A percentile compares a stretch with the other conserved stretches of the same genome.
phyloP scores from a whole-genome alignment of 92 coral and sea anemone genomes.

The Desmophyllum pertusum region DNA sequence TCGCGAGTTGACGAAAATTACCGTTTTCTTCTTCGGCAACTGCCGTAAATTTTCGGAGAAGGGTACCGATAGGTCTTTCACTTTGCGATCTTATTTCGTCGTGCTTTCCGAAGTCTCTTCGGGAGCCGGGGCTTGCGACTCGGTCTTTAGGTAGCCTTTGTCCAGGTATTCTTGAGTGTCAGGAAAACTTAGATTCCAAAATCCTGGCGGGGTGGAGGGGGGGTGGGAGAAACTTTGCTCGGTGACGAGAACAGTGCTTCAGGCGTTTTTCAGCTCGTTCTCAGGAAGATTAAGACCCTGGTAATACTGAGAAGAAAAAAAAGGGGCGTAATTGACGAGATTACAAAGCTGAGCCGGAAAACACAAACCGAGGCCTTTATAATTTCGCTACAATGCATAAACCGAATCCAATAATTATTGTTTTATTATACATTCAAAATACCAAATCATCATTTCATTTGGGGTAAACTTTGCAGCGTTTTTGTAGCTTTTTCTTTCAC shows the following conservation, averaged over 20 bases:
- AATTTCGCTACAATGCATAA: too few species aligned
- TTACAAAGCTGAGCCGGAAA: too few species aligned
- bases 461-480: too few species aligned
- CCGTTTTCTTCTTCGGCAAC: background rate
- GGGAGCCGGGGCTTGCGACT: constrained; percentile 62
- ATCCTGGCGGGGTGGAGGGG: constrained; percentile 94
- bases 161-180: constrained; percentile 90
- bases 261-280: constrained; percentile 78
- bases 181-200: constrained; percentile 92
- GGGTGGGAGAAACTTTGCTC: constrained; percentile 95
- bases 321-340: background rate
- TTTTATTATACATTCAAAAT: too few species aligned
- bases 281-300: constrained; percentile 79
- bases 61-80: background rate
- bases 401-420: too few species aligned
- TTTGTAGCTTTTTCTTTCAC: too few species aligned
- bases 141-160: constrained; percentile 78
- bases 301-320: constrained; percentile 75
- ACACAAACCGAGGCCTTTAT: too few species aligned
- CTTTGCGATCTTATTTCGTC: constrained; percentile 47
- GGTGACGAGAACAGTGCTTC: constrained; percentile 91
- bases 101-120: constrained; percentile 48
- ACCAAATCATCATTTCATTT: too few species aligned
- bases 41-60: background rate
- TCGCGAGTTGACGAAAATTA: background rate